Evolutionary conservation across 2,888 invertebrate genomes (phyloP).

Genomic region (Drosophila pseudotalamancana): DNA sequence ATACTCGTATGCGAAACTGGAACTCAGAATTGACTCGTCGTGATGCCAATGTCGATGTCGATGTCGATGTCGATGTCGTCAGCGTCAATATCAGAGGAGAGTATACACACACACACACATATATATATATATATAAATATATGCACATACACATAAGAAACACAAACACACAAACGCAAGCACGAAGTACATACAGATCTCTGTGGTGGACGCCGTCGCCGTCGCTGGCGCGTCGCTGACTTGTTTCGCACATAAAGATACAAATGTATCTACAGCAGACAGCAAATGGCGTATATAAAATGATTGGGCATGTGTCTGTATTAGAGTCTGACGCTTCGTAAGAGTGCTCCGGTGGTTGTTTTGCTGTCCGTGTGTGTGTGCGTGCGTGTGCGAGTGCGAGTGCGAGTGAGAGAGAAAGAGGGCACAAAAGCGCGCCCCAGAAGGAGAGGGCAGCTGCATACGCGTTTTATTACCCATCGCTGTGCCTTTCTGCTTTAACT

Average conservation of each 20-base stretch:
- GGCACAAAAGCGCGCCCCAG: conserved; percentile 1
- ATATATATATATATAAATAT: not conserved
- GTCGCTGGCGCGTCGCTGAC: conserved; percentile 46
- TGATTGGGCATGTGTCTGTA: conserved; percentile 70
- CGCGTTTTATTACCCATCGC: conserved; percentile 68
- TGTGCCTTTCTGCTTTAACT: conserved; percentile 48
- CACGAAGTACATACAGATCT: conserved; percentile 17
- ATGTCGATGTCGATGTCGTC: conserved; percentile 59
- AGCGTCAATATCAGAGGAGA: conserved; percentile 32
- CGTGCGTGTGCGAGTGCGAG: conserved; percentile 5
- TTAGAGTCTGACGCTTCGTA: conserved; percentile 24
- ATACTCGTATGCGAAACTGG: conserved; percentile 58
- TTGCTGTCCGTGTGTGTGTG: conserved; percentile 27
- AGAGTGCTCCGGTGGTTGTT: conserved; percentile 65
- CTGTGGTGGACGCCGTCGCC: conserved; percentile 16
- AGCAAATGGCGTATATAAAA: conserved; percentile 80
- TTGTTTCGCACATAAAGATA: conserved; percentile 79
- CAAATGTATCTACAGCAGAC: conserved; percentile 77
- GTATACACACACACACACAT: conserved; percentile 6
- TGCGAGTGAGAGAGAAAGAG: conserved; percentile 18
- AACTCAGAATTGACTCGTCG: conserved; percentile 74
- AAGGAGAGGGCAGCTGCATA: conserved; percentile 47
- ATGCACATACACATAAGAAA: not conserved
- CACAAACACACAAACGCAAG: not conserved
- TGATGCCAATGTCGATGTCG: conserved; percentile 58